Evolutionary conservation across 1,140 invertebrate species (phyloP), one percentile per base, ranked within the genome.

Genomic region (Heliconius congener): DNA sequence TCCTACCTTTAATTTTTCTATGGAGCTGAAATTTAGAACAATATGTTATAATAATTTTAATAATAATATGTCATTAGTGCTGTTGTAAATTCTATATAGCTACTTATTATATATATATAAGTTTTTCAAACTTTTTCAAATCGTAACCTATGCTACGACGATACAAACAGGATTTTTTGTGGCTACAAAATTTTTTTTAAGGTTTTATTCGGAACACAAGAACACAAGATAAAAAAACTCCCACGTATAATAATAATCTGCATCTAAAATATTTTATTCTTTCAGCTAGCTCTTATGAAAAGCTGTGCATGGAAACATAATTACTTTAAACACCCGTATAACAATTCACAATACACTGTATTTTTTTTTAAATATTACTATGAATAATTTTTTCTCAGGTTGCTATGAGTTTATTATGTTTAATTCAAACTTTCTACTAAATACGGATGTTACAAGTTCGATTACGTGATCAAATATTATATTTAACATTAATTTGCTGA

Each of bases 251-350:
- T 66, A 66, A 66, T 13, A 52, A 52, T 23, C 13, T 66, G 60
- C 60, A 66, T 4, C 11, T 66, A 6, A 60, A 60, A 60, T 60
- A 60, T 27, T 60, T 60, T 66, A 16, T 66, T 66, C 30, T 66
- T 66, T 66, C 60, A 66, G 23, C 13, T 66, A 66, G 60, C 60
- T 66, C 27, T 66, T 30, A 13, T 66, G 30, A 60, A 60, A 60
- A 60, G 55, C 55, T 11, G n/a, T 23, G 27, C 57, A 60, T 60
- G 60, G 27, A 30, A 60, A 66, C 27, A 66, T 66, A 66, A 66
- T 66, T 66, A 66, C 27, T 66, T 66, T 66, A 66, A 66, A 66
- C 60, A 66, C 60, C 60, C 23, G 60, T 11, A 6, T 66, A 66
- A 66, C 60, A 66, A 30, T 30, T 16, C 13, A 66, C 27, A 16